Base-by-base conservation (phyloP, 1,140 invertebrate genomes). In the Neomicropteryx cornuta region DNA sequence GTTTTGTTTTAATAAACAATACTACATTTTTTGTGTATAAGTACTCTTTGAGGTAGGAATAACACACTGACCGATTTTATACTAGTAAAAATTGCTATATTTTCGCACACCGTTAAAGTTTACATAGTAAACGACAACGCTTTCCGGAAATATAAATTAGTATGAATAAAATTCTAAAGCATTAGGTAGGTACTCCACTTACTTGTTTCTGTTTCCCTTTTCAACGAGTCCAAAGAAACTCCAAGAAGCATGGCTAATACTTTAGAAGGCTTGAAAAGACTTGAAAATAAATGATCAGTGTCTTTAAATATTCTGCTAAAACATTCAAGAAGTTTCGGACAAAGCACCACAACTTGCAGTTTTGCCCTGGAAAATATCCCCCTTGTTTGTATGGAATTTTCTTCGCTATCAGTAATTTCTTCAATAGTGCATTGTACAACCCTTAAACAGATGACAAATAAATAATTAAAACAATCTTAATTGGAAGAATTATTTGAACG, bases 171-270 rank as follows among this genome's bases (percentile, higher is more conserved):
- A 58, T 61, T 51, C 58, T 56, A 41, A 48, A 51, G 40, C 62
- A 55, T 30, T 53, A 55, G 16, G 50, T 46, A 16, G 62, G 46
- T 19, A 65, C 47, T 19, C 60, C 46, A 41, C 51, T 55, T 37
- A 57, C 63, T 39, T 60, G 53, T 0, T 11, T 3, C 10, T 18
- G 42, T 46, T 50, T 36, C 70, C 70, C 66, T 49, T 59, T 58
- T 50, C 69, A 72, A 42, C 81, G 78, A 70, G 4, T 62, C 61
- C 43, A 81, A 76, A 5, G 69, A 67, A 3, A 87, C 81, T 1
- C 86, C 85, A 5, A 88, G 62, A 43, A 88, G 66, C 70, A 89
- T 81, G 5, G 81, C 81, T 19, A 90, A 56, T 4, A 86, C 77
- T 45, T 80, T 77, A 14, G 84, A 79, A 2, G 73, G 58, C 39